Conservation (phyloP, 2,113 vertebrate species). For the Plecturocebus donacophilus region DNA sequence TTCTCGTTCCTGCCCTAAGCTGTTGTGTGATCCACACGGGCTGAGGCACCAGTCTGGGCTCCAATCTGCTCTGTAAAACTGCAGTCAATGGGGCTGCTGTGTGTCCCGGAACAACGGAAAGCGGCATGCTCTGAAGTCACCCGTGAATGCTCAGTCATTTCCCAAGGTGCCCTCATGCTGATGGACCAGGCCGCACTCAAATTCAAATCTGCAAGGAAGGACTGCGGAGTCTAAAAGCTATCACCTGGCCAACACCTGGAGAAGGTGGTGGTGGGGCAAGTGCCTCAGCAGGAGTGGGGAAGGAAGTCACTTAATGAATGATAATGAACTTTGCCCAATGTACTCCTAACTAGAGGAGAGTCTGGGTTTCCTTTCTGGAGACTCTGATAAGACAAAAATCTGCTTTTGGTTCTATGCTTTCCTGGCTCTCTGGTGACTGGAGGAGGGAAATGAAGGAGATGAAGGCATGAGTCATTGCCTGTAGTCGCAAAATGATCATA, state of each 20-base stretch:
- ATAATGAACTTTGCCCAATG: fast-evolving
- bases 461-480: background rate
- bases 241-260: too few relatives aligned
- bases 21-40: background rate
- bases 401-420: background rate
- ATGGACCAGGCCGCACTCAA: background rate
- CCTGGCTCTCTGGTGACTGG: background rate
- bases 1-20: background rate
- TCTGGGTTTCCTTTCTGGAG: background rate
- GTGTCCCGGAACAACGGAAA: background rate
- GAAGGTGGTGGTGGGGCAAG: fast-evolving
- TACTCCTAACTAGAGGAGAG: background rate
- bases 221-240: background rate
- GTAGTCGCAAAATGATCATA: background rate
- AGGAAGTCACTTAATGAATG: background rate
- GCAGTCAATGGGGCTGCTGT: background rate
- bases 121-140: fast-evolving
- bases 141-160: too few relatives aligned
- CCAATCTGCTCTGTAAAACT: background rate
- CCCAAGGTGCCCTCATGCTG: background rate
- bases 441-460: background rate
- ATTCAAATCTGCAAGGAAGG: too few relatives aligned
- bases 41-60: background rate
- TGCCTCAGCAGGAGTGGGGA: fast-evolving
- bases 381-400: background rate